phyloP scores from a whole-genome alignment of 2,888 invertebrate species.

The Anorthoa munda region DNA sequence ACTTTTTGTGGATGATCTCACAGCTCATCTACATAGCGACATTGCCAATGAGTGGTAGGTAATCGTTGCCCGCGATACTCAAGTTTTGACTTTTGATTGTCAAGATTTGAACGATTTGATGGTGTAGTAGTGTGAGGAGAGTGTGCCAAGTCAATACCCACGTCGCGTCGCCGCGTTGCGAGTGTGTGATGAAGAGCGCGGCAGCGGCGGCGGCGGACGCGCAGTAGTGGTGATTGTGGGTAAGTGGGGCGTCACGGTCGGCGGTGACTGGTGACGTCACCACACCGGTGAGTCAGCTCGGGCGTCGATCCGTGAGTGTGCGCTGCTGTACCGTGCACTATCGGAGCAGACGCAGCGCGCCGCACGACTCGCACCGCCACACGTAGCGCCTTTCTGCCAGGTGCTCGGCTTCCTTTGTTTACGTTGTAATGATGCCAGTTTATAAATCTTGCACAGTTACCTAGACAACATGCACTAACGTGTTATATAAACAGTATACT shows the following conservation, averaged over 20 bases:
- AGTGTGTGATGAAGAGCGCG: not conserved
- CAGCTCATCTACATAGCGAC: not conserved
- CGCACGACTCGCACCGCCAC: not conserved
- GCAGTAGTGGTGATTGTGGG: constrained; percentile 14
- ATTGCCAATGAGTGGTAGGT: not conserved
- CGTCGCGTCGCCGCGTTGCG: no score
- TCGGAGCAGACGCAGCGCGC: not conserved
- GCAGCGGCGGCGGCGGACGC: not conserved
- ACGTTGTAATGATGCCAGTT: constrained; percentile 19
- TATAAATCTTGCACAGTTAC: constrained; percentile 5
- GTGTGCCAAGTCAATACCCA: not conserved
- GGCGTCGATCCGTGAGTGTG: not conserved
- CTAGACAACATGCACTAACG: not conserved
- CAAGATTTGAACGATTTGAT: not conserved
- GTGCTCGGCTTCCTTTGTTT: constrained; percentile 36
- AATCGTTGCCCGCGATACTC: not conserved
- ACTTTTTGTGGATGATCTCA: not conserved
- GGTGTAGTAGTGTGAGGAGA: not conserved
- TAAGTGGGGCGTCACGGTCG: constrained; percentile 40
- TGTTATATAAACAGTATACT: not conserved
- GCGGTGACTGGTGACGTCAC: constrained; percentile 42
- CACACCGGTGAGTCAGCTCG: constrained; percentile 58
- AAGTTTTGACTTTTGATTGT: not conserved
- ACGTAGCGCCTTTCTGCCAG: constrained; percentile 15
- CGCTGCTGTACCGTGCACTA: constrained; percentile 2